Conservation (phyloP, 2,797 vertebrate genomes). For the Brotula barbata region DNA sequence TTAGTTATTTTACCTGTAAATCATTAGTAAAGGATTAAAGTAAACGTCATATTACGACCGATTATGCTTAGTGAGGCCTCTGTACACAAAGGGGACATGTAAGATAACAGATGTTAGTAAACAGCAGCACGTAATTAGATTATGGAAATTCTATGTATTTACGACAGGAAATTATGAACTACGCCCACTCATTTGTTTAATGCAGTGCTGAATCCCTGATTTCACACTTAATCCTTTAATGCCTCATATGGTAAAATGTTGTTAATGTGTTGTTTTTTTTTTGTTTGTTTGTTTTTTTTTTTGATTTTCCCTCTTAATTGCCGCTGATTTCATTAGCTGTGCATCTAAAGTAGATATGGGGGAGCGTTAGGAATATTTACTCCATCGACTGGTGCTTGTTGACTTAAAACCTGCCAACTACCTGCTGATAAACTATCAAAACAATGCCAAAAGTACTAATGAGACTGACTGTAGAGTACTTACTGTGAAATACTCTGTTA, state of each 20-base stretch:
- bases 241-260: neutral
- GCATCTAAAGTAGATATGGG: constrained; percentile 17
- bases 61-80: constrained; percentile 5
- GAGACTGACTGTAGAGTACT: constrained; percentile 6
- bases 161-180: constrained; percentile 36
- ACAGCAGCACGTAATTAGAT: constrained; percentile 33
- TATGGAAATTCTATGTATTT: constrained; percentile 47
- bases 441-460: constrained; percentile 11
- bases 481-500: neutral
- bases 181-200: constrained; percentile 28
- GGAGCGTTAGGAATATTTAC: neutral
- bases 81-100: neutral
- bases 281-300: neutral
- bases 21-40: too few species aligned
- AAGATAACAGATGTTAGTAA: constrained; percentile 37
- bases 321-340: constrained; percentile 11
- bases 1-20: too few species aligned
- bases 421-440: neutral
- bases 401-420: neutral
- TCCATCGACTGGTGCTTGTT: neutral
- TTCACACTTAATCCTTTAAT: constrained; percentile 52
- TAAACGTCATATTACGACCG: too few species aligned
- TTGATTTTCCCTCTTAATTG: too few species aligned
- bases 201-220: constrained; percentile 2
- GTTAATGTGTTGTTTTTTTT: constrained; percentile 10